phyloP scores from a whole-genome alignment of 2,113 vertebrate species.

The Lasiurus cinereus region DNA sequence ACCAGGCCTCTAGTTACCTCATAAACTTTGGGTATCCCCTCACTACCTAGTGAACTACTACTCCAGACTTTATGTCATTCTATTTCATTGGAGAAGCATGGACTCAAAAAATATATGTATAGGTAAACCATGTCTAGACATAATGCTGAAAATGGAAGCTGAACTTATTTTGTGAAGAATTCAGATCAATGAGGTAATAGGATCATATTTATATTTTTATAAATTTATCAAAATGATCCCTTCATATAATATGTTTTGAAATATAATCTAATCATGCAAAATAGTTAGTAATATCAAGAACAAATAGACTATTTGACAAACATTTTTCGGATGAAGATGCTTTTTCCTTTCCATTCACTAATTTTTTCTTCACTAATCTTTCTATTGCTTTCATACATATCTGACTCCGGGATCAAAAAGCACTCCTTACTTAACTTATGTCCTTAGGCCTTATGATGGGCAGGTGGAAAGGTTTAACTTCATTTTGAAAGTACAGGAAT shows the following conservation, averaged over 20 bases:
- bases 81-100: background rate
- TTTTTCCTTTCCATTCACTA: background rate
- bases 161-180: background rate
- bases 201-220: constrained; percentile 1
- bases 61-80: background rate
- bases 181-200: background rate
- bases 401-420: background rate
- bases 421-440: background rate
- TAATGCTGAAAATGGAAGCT: constrained; percentile 13
- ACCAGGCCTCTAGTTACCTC: background rate
- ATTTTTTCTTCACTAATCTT: background rate
- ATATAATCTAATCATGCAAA: constrained; percentile 38
- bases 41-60: background rate
- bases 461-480: background rate
- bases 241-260: background rate
- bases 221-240: constrained; percentile 30
- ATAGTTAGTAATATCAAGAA: background rate
- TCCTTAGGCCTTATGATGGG: background rate
- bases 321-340: background rate
- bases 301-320: constrained; percentile 26
- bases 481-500: constrained; percentile 42
- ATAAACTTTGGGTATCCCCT: background rate
- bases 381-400: background rate
- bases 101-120: background rate
- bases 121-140: background rate